These are phyloP conservation scores for Aphrocallistes beatrix DNA, from an alignment of 37 sponge, comb jelly and placozoan genomes.

Conservation along the genomic window DNA sequence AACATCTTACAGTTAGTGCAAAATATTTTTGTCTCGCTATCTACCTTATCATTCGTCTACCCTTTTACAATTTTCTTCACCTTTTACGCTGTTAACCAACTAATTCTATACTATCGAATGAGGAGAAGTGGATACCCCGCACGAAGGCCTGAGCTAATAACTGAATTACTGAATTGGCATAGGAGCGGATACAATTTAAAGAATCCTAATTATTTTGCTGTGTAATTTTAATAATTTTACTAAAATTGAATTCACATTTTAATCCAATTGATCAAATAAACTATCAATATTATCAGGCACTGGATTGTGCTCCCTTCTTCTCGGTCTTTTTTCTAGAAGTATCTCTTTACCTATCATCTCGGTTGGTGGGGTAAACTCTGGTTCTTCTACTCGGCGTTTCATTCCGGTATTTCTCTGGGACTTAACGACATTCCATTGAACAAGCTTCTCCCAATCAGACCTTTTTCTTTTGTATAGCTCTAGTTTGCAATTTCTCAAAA, in stretches of 20 bases:
- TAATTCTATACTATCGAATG: background rate
- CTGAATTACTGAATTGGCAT: background rate
- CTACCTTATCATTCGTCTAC: background rate
- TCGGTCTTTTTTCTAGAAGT: background rate
- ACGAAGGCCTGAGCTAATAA: background rate
- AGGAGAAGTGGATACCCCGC: background rate
- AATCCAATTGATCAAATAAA: constrained; percentile 9
- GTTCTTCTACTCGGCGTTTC: background rate
- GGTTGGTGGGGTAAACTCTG: too few relatives aligned
- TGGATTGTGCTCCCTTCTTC: background rate
- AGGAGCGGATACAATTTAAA: background rate
- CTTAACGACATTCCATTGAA: too few relatives aligned
- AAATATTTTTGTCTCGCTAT: background rate
- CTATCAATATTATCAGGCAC: background rate
- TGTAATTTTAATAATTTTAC: background rate
- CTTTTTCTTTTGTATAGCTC: background rate
- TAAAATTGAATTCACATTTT: background rate
- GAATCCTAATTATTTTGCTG: background rate
- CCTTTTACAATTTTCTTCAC: background rate
- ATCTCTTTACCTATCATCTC: too few relatives aligned
- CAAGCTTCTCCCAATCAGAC: background rate
- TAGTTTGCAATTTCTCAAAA: background rate
- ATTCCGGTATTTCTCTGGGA: too few relatives aligned
- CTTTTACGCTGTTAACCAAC: background rate
- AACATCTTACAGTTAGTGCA: background rate